These are phyloP conservation scores for Metallyticus violacea DNA, from an alignment of 2,888 invertebrate genomes.

Conservation along the genomic window DNA sequence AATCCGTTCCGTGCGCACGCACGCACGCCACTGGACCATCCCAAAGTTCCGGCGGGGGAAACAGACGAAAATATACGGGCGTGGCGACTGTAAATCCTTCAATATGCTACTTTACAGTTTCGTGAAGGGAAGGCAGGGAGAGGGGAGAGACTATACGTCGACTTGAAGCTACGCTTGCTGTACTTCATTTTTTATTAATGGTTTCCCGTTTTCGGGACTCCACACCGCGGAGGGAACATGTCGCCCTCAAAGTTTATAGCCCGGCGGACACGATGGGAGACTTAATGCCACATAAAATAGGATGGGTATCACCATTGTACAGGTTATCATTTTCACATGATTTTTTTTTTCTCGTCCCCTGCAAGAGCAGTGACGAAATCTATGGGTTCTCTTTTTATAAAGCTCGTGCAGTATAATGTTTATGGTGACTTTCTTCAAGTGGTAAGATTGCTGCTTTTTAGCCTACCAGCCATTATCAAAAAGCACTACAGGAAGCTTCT, in stretches of 20 bases:
- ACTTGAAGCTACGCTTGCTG: too few relatives aligned
- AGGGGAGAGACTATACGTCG: neutral
- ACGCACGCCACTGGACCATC: neutral
- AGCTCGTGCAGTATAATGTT: neutral
- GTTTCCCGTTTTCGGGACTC: neutral
- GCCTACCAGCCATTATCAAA: neutral
- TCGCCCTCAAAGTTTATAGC: neutral
- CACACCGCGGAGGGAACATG: neutral
- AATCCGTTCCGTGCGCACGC: neutral
- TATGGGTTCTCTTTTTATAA: neutral
- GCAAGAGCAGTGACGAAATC: neutral
- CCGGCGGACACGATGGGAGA: neutral
- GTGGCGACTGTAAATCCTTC: constrained; percentile 13
- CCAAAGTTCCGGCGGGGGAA: neutral
- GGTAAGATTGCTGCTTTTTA: neutral
- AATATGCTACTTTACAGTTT: constrained; percentile 6
- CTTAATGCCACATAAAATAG: neutral
- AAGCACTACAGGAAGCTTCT: too few relatives aligned
- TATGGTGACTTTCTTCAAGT: neutral
- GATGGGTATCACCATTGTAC: neutral
- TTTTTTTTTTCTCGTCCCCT: too few relatives aligned
- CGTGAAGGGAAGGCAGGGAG: too few relatives aligned
- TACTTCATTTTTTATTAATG: constrained; percentile 6
- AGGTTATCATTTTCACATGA: neutral
- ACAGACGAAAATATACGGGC: constrained; percentile 15